phyloP scores from a whole-genome alignment of 2,888 invertebrate genomes.

The Luperina testacea region DNA sequence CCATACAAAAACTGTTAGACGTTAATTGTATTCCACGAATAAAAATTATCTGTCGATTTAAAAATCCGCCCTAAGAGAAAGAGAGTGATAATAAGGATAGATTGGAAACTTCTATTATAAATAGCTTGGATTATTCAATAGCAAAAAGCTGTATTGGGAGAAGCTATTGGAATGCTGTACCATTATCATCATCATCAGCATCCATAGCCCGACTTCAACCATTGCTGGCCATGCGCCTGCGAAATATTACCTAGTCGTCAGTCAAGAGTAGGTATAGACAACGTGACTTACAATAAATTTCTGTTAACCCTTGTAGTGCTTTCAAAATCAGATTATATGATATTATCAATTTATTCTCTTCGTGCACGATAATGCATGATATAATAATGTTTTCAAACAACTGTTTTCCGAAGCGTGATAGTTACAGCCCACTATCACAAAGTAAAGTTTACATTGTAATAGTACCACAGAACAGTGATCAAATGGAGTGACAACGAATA shows the following conservation, averaged over 20 bases:
- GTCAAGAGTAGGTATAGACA: background rate
- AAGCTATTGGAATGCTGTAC: background rate
- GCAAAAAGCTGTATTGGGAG: background rate
- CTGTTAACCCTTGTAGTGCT: conserved; percentile 1
- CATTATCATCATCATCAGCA: too few species aligned
- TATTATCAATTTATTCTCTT: conserved; percentile 58
- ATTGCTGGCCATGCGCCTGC: background rate
- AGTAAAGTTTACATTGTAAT: conserved; percentile 28
- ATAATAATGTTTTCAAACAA: conserved; percentile 45
- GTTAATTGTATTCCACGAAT: too few species aligned
- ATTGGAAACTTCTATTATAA: background rate
- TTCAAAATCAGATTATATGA: conserved; percentile 37
- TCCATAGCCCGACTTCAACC: too few species aligned
- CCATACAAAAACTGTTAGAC: too few species aligned
- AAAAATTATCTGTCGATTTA: too few species aligned
- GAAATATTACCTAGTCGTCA: background rate
- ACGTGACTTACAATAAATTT: background rate
- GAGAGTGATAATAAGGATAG: background rate
- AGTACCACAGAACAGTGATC: conserved; percentile 18
- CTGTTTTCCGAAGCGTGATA: conserved; percentile 52
- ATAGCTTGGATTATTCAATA: background rate
- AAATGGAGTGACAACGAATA: conserved; percentile 41
- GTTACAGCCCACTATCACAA: conserved; percentile 49
- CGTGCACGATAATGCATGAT: conserved; percentile 51
- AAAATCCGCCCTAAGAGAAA: background rate